Evolutionary conservation across 2,113 vertebrate genomes (phyloP).

Genomic region (Hypocryptadius cinnamomeus): DNA sequence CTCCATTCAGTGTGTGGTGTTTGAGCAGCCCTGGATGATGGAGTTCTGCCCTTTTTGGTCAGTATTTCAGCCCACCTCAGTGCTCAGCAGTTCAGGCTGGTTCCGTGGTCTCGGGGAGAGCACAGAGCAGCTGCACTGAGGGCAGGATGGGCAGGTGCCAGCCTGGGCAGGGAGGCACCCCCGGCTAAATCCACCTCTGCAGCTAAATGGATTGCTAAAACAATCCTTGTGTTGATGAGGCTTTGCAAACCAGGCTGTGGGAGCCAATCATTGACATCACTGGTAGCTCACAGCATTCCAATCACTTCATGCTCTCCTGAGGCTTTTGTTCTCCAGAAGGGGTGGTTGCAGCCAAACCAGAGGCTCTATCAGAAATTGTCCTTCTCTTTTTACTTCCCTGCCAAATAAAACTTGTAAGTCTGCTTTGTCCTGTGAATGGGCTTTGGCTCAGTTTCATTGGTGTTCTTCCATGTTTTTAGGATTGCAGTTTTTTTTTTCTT

Average conservation of each 20-base stretch:
- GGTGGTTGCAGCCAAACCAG: no score
- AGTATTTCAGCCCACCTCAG: accelerated
- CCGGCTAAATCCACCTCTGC: slow-evolving; percentile 11
- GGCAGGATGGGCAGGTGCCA: background rate
- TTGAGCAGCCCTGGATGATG: background rate
- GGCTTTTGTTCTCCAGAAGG: background rate
- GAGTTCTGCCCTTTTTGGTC: background rate
- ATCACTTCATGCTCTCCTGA: background rate
- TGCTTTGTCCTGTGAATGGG: background rate
- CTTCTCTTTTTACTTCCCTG: background rate
- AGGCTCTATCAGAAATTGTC: background rate
- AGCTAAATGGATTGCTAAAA: slow-evolving; percentile 27
- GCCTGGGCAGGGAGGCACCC: background rate
- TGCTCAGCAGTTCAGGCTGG: background rate
- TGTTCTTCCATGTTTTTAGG: background rate
- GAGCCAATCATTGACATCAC: background rate
- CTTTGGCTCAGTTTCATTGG: background rate
- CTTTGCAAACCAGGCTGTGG: slow-evolving; percentile 7
- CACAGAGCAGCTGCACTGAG: background rate
- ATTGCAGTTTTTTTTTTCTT: accelerated
- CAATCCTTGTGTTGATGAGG: slow-evolving; percentile 36
- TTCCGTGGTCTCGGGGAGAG: background rate
- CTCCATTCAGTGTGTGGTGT: background rate
- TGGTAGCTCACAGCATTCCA: background rate
- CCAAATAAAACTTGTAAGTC: background rate